Evolutionary conservation across 2,797 vertebrate genomes (phyloP).

Genomic region (Poeciliopsis gracilis): DNA sequence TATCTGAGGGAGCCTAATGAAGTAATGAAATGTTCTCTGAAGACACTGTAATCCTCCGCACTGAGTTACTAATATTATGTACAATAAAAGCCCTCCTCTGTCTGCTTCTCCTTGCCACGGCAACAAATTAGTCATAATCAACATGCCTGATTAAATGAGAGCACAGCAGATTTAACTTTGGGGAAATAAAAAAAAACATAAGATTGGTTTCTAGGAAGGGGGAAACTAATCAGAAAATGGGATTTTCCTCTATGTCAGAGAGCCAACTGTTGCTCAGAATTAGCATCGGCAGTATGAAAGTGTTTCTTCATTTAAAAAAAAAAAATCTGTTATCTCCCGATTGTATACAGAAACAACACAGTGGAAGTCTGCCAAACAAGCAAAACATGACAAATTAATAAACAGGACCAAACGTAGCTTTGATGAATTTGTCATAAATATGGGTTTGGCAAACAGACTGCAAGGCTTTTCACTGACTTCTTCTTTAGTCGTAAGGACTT

Average conservation of each 20-base stretch:
- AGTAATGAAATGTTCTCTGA: constrained; percentile 66
- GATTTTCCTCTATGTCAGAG: background rate
- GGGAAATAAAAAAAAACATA: constrained; percentile 37
- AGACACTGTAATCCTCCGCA: constrained; percentile 66
- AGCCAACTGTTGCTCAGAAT: constrained; percentile 2
- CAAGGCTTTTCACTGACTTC: background rate
- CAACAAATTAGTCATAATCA: constrained; percentile 55
- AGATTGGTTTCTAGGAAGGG: constrained; percentile 15
- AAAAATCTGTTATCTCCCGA: background rate
- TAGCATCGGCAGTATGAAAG: background rate
- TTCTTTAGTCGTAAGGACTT: background rate
- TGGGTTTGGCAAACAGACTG: background rate
- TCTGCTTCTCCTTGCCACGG: constrained; percentile 19
- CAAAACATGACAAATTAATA: background rate
- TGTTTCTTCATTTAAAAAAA: background rate
- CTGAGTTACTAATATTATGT: constrained; percentile 52
- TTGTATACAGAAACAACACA: background rate
- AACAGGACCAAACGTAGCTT: background rate
- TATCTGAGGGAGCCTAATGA: constrained; percentile 71
- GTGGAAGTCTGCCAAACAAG: background rate
- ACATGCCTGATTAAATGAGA: constrained; percentile 56
- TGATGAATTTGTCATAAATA: background rate
- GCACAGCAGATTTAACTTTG: constrained; percentile 33
- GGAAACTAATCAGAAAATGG: constrained; percentile 17
- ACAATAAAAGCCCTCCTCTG: constrained; percentile 19